Evolutionary conservation across 2,113 vertebrate species (phyloP).

Genomic region (Mirounga angustirostris): DNA sequence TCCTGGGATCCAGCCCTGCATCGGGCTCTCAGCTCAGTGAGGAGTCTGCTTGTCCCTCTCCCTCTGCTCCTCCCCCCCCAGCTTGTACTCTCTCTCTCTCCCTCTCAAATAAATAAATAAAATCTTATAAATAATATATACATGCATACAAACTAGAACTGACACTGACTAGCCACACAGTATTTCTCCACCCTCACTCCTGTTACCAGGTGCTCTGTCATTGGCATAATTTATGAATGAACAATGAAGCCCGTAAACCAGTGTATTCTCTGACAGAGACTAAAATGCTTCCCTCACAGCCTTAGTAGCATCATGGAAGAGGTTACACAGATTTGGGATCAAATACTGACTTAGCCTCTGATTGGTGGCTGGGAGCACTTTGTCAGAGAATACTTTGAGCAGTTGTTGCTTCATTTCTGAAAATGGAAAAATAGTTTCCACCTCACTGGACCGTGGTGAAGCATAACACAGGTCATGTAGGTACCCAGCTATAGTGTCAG

Average conservation of each 20-base stretch:
- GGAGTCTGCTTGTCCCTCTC: neutral
- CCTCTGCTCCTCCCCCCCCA: neutral
- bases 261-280: neutral
- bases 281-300: neutral
- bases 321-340: neutral
- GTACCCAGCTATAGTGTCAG: accelerated
- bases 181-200: neutral
- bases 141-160: neutral
- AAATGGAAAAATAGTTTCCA: neutral
- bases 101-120: neutral
- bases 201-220: neutral
- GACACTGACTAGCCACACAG: neutral
- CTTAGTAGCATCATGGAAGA: neutral
- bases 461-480: neutral
- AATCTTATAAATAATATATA: neutral
- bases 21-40: neutral
- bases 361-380: neutral
- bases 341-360: neutral
- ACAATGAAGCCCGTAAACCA: neutral
- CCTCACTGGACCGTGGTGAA: neutral
- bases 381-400: neutral
- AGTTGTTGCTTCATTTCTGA: neutral
- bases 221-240: neutral
- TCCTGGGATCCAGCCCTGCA: neutral
- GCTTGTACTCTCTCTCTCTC: neutral